Base-by-base conservation (phyloP, 2,888 invertebrate species). In the Onchidella celtica region DNA sequence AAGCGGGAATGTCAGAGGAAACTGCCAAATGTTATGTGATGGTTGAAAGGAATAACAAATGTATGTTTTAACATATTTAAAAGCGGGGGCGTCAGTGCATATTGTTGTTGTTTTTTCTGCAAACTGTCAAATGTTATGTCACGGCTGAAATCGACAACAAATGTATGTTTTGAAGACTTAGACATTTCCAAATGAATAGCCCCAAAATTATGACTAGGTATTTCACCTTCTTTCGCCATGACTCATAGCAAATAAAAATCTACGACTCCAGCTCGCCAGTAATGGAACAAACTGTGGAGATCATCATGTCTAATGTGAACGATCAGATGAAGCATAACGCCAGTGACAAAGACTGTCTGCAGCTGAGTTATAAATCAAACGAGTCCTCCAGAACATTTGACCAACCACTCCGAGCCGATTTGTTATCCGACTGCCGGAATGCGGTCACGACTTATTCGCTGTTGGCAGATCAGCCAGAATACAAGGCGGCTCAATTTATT, bases 401-500 rank as follows among this genome's bases (percentile, higher is more conserved):
- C 2, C 32, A n/a, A 21, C 36, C 24, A 9, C 4, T 3, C 55
- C 32, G 24, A 14, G 21, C 27, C 2, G 4, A 2, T 1, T 1
- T 21, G 2, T 24, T 65, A 40, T 32, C 40, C 47, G 29, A 36
- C 65, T 11, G 61, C n/a, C 21, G 29, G 27, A 14, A n/a, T 38
- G 63, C n/a, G 2, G 9, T 0, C 14, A 34, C 17, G 34, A 9
- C 11, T 29, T 24, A 17, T 65, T 27, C 17, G 65, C n/a, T 4
- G 34, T 32, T 68, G 27, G 59, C n/a, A 3, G 36, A 57, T 38
- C 55, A 79, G 24, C 63, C 63, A 3, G 79, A 79, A 14, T 79
- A 79, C 65, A 79, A 72, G 36, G 34, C 63, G 0, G 79, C 79
- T 1, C 38, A 63, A 11, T 27, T 63, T 9, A 11, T 79, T 27